Evolutionary conservation across 2,113 vertebrate species (phyloP), one percentile per base, ranked within the genome.

Genomic region (Pleuronectes platessa): DNA sequence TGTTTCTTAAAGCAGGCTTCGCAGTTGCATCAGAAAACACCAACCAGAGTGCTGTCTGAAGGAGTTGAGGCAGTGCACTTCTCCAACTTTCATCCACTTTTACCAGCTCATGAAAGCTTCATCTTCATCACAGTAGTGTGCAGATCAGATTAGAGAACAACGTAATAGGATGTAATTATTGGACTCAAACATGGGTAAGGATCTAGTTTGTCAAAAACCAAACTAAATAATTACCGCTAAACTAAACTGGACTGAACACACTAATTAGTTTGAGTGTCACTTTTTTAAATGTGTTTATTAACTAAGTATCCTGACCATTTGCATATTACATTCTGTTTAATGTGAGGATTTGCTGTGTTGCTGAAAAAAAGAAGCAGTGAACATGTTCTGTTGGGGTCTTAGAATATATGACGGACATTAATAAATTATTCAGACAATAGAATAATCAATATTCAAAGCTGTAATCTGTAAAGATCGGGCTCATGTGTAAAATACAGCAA

Each of bases 11-110:
- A 71, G 11, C 31, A 35, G 59, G 18, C 67, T 58, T 69, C 26
- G 40, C 51, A 5, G n/a, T 71, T 82, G 79, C 58, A 40, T 72
- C 68, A 69, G 59, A 78, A 68, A 64, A 47, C 59, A 54, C 21
- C 63, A 23, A 26, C 40, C 59, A 37, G 62, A 26, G 62, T 26
- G 13, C 42, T 26, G 40, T 64, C 42, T 64, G 21, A 24, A 56
- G n/a, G 7, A 20, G 14, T 20, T 12, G 27, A 11, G 5, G 49
- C 24, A 53, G 63, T 9, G 12, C 17, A 31, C 3, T 31, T 20
- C 63, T 51, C 24, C 15, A 59, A 59, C 26, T 31, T 59, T n/a
- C 21, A 12, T 68, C 3, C 58, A 71, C 47, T 67, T 42, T 67
- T 18, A 67, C 40, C 21, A 54, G 40, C 40, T 1, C n/a, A 24